Base-by-base conservation (phyloP, 2,113 vertebrate species). In the Actinemys pallida region DNA sequence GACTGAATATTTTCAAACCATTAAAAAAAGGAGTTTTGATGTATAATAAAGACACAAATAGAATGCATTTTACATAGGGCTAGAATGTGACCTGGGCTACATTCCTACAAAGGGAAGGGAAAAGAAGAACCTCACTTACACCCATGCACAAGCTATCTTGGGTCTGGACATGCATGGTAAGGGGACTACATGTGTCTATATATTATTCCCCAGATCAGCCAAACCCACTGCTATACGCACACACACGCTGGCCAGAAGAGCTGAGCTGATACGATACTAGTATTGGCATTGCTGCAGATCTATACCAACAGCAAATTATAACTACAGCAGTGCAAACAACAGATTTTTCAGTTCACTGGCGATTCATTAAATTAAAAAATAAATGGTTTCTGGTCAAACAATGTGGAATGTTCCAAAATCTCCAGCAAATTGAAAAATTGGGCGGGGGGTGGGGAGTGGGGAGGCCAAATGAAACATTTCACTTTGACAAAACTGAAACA, bases 121-220 rank as follows among this genome's bases (percentile, higher is more conserved):
- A 69, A 6, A 89, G 91, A 2, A 81, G 12, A 54, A 35, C 45
- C 82, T 81, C 88, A 31, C 16, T 88, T 22, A 82, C 90, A 52
- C 84, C 25, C 1, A 0, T 24, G 11, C 86, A 27, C 0, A 1
- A 69, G 16, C 76, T 62, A 45, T 5, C n/a, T 29, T 82, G 13
- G 2, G 3, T 76, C 27, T 56, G 65, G 92, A 9, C 17, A 69
- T 20, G 35, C 17, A 69, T n/a, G 35, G 35, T 65, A 49, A n/a
- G 3, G 80, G 25, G 87, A 57, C 1, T 82, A 12, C 25, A 50
- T 4, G 2, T 24, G 35, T 39, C 80, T 62, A 93, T 93, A 82
- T 69, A 72, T 4, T 81, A 79, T 25, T 3, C 62, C n/a, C 3
- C 7, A 84, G 31, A 90, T 57, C 47, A 90, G 24, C 27, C 5